Evolutionary conservation across 2,888 invertebrate species (phyloP).

Genomic region (Lasioglossum marginatum): DNA sequence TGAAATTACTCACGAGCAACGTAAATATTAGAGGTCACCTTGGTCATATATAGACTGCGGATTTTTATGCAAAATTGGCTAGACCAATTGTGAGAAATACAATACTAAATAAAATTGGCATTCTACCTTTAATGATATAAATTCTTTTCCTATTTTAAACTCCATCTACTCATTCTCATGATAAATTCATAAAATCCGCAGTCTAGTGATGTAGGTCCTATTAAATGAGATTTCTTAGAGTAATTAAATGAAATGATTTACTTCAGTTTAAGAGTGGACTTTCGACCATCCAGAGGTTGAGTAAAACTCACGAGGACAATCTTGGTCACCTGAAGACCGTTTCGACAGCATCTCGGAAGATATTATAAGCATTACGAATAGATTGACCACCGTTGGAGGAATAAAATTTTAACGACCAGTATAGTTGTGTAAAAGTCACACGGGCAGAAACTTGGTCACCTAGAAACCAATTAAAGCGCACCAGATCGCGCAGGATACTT

Average conservation of each 20-base stretch:
- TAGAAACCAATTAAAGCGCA: constrained; percentile 4
- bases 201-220: not conserved
- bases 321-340: not conserved
- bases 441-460: constrained; percentile 5
- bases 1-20: not conserved
- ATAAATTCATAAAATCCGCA: not conserved
- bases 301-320: not conserved
- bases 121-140: not conserved
- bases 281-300: not conserved
- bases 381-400: not conserved
- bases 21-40: not conserved
- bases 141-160: not conserved
- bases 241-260: not conserved
- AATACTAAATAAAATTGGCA: not conserved
- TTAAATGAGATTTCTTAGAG: not conserved
- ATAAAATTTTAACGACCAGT: not conserved
- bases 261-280: not conserved
- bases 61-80: not conserved
- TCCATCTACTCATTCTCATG: not conserved
- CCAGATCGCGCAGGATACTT: constrained; percentile 7
- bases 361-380: not conserved
- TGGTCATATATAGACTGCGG: not conserved
- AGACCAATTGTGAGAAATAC: not conserved
- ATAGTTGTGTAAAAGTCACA: not conserved
- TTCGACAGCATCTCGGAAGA: not conserved